Conservation (phyloP, 2,113 vertebrate species). For the Neotoma lepida region DNA sequence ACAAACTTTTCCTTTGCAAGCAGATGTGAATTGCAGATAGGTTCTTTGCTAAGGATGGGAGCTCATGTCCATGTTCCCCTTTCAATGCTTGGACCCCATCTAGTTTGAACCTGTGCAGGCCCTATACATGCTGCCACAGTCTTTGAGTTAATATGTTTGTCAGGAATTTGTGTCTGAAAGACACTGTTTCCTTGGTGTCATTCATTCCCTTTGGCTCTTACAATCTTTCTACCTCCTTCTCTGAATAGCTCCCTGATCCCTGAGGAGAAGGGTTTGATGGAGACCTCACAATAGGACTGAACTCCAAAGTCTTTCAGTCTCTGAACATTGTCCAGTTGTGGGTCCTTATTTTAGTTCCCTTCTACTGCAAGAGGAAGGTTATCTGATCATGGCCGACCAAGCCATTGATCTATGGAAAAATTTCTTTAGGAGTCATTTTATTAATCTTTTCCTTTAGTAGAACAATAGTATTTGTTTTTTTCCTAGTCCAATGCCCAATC, state of each 20-base stretch:
- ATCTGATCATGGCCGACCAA: neutral
- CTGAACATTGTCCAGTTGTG: neutral
- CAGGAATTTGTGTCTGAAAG: neutral
- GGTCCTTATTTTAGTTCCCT: neutral
- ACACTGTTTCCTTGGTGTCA: neutral
- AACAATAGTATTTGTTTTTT: neutral
- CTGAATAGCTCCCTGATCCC: neutral
- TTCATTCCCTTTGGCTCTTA: neutral
- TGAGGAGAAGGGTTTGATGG: neutral
- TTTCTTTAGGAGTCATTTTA: neutral
- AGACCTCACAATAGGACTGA: neutral
- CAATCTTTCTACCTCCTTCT: neutral
- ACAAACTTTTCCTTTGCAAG: neutral
- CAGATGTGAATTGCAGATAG: neutral
- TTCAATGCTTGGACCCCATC: neutral
- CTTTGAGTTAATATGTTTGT: neutral
- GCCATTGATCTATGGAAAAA: neutral
- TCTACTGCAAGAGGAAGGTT: neutral
- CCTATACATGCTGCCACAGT: neutral
- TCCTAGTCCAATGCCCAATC: neutral
- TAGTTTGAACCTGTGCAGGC: neutral
- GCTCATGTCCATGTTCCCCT: neutral
- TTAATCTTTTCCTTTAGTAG: neutral
- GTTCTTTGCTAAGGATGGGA: neutral
- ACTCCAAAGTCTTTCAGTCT: neutral